Evolutionary conservation across 1,140 invertebrate genomes (phyloP), one percentile per base, ranked within the genome.

Genomic region (Cydia splendana): DNA sequence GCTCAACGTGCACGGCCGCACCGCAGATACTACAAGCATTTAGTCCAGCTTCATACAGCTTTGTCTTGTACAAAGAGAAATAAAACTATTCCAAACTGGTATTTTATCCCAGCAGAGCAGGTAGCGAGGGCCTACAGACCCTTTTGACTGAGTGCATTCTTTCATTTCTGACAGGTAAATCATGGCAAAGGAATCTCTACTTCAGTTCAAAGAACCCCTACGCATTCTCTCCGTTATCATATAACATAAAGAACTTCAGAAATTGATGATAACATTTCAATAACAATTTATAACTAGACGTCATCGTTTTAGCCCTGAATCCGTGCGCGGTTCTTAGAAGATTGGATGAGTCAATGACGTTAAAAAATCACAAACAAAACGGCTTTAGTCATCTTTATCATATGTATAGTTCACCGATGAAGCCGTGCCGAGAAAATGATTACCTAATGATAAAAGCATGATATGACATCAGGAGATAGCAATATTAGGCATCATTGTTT

Each of bases 1-100:
- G 75, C 76, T 82, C 75, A 51, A 78, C 85, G 85, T 87, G 82
- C 90, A 87, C 84, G 87, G 87, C 83, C 88, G 85, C 30, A 18
- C 30, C 65, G 30, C 38, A 24, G 57, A 62, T n/a, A 24, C 51
- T 53, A 53, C 57, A 62, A 24, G 7, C n/a, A 5, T 62, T 62
- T 24, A 62, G 57, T 62, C 57, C 57, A 62, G 20, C 53, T 62
- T 62, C 24, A 62, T 57, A 57, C 5, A 57, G 53, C 53, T 62
- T 20, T 62, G 53, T 10, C 57, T 62, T 62, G 20, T 62, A 62
- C 20, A 62, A 62, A 62, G 57, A 24, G 7, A 62, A 62, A 62
- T 62, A 62, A 62, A 62, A 62, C 18, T 62, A 62, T 62, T 24
- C 20, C 57, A 62, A 62, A 62, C 57, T 62, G 57, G 57, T 62